These are phyloP conservation scores for Mesembrinibis cayennensis DNA, from an alignment of 2,113 vertebrate genomes.

Conservation along the genomic window DNA sequence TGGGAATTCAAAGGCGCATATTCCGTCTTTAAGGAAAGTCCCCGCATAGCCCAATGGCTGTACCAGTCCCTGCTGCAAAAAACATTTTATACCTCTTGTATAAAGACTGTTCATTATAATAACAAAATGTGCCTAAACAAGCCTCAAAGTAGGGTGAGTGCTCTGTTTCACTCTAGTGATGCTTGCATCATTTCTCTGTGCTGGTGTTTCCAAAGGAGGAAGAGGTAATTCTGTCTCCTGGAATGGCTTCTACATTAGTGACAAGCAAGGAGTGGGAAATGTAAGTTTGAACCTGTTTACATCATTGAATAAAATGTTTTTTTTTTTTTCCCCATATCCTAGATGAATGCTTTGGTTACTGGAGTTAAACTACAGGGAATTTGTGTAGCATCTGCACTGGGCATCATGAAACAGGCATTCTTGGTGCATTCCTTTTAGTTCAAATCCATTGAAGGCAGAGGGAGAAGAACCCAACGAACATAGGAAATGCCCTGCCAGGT, in stretches of 20 bases:
- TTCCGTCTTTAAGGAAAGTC: not conserved
- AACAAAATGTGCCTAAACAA: not conserved
- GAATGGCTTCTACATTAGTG: not conserved
- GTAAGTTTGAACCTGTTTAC: not conserved
- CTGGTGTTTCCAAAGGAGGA: not conserved
- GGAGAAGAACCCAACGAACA: not conserved
- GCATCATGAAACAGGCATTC: not conserved
- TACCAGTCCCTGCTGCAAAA: not conserved
- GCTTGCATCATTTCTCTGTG: not conserved
- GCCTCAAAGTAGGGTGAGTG: not conserved
- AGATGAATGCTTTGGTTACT: not conserved
- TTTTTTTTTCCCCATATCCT: not conserved
- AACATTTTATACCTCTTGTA: not conserved
- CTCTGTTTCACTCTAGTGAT: not conserved
- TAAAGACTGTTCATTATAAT: not conserved
- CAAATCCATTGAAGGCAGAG: not conserved
- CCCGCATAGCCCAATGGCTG: not conserved
- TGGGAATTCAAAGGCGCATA: not conserved
- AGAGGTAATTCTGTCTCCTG: not conserved
- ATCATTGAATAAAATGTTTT: not conserved
- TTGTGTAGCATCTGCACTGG: not conserved
- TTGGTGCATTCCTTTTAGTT: not conserved
- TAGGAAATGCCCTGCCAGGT: not conserved
- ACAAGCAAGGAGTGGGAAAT: not conserved
- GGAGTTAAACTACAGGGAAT: not conserved